Conservation (phyloP, 2,797 vertebrate species). For the Lepus townsendii region DNA sequence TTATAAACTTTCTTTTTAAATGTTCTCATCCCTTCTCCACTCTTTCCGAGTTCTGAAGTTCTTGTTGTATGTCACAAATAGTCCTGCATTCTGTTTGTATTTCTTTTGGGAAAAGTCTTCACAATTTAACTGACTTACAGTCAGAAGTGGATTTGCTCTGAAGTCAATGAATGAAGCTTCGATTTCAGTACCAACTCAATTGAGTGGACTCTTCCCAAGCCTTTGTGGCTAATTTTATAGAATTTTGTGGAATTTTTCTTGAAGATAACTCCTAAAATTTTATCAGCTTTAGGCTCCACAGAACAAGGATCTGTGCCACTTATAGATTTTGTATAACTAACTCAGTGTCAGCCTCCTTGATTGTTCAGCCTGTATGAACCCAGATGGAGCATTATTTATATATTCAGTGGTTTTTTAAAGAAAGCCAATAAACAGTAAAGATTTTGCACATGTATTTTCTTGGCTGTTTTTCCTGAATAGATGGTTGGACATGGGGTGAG, state of each 20-base stretch:
- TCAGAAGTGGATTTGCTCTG: constrained; percentile 21
- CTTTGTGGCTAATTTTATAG: neutral
- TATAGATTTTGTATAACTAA: neutral
- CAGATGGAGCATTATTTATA: neutral
- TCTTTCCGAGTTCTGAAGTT: constrained; percentile 41
- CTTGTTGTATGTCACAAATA: constrained; percentile 22
- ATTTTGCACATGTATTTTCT: neutral
- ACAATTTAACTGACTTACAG: neutral
- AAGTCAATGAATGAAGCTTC: neutral
- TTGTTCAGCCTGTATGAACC: neutral
- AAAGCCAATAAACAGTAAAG: neutral
- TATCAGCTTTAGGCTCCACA: neutral
- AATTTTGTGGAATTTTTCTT: constrained; percentile 26
- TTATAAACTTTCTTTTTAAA: constrained; percentile 69
- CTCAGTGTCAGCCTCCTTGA: neutral
- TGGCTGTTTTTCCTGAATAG: neutral
- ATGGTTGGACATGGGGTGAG: neutral
- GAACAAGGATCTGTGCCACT: neutral
- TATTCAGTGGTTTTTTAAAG: constrained; percentile 25
- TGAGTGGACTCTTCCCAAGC: neutral
- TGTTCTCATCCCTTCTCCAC: neutral
- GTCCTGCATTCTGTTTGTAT: neutral
- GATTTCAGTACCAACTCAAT: neutral
- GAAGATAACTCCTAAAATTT: neutral
- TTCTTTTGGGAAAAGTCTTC: neutral